These are phyloP conservation scores for Drosophila nr. medialis DNA, from an alignment of 2,888 invertebrate genomes.

Conservation along the genomic window DNA sequence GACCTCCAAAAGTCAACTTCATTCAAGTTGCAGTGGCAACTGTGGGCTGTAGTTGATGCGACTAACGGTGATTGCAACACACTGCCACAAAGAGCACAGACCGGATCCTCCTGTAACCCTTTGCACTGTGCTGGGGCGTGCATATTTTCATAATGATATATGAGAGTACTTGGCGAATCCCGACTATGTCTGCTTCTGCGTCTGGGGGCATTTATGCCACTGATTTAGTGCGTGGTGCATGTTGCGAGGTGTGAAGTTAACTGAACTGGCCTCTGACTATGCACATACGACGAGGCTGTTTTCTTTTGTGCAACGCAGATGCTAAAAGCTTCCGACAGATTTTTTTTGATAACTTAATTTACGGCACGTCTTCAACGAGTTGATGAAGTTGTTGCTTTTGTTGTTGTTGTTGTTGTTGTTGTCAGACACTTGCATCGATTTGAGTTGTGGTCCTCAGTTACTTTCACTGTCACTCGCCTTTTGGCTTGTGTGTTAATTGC, in stretches of 20 bases:
- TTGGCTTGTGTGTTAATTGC: conserved; percentile 61
- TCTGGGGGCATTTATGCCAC: conserved; percentile 70
- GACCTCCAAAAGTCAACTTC: conserved; percentile 64
- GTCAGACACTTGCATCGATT: conserved; percentile 41
- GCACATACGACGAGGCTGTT: conserved; percentile 20
- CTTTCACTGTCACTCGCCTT: conserved; percentile 74
- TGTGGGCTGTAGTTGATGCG: conserved; percentile 39
- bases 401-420: conserved; percentile 16
- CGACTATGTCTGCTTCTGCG: background rate
- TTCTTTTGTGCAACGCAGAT: conserved; percentile 50
- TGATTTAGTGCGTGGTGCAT: conserved; percentile 74
- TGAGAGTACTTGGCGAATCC: conserved; percentile 49
- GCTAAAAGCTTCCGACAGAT: conserved; percentile 78
- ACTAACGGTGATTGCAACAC: conserved; percentile 42
- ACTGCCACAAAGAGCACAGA: conserved; percentile 15
- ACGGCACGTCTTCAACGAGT: conserved; percentile 60
- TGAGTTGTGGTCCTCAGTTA: conserved; percentile 39
- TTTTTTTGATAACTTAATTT: conserved; percentile 79
- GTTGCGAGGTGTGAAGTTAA: conserved; percentile 74
- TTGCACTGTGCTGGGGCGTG: conserved; percentile 59
- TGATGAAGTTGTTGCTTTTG: conserved; percentile 62
- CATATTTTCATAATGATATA: conserved; percentile 73
- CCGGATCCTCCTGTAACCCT: conserved; percentile 44
- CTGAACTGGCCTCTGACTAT: conserved; percentile 36
- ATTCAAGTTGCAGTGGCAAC: conserved; percentile 48